Evolutionary conservation across 2,797 vertebrate genomes (phyloP).

Genomic region (Parambassis ranga): DNA sequence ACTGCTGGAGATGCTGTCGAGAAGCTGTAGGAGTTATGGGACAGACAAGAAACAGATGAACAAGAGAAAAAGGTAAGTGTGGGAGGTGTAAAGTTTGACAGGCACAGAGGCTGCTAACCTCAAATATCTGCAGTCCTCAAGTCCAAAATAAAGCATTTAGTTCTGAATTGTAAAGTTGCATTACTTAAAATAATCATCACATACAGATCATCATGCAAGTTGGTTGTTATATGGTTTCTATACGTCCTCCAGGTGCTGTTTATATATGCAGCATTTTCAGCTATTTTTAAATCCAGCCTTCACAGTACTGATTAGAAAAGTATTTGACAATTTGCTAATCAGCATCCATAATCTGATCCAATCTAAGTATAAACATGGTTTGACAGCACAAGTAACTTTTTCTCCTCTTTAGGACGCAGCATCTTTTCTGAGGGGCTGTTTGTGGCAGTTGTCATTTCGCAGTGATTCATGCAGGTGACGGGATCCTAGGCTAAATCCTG

Average conservation of each 20-base stretch:
- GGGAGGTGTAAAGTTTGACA: conserved; percentile 43
- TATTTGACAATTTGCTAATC: too few relatives aligned
- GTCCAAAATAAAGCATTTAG: too few relatives aligned
- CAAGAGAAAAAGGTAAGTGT: conserved; percentile 8
- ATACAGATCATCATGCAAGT: too few relatives aligned
- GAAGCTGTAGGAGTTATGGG: conserved; percentile 30
- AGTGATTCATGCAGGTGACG: neutral
- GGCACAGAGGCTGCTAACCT: conserved; percentile 5
- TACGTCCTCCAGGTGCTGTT: too few relatives aligned
- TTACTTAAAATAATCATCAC: too few relatives aligned
- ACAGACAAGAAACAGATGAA: neutral
- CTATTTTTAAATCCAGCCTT: too few relatives aligned
- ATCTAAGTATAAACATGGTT: too few relatives aligned
- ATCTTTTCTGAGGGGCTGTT: neutral
- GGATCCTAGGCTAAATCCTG: neutral
- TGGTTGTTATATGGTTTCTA: too few relatives aligned
- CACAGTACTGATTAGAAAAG: too few relatives aligned
- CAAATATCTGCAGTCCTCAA: neutral
- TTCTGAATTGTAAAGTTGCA: too few relatives aligned
- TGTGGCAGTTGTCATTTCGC: neutral
- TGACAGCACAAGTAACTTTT: neutral
- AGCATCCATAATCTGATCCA: neutral
- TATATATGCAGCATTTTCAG: too few relatives aligned
- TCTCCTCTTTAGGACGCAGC: too few relatives aligned
- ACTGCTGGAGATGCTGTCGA: neutral